Conservation (phyloP, 2,888 invertebrate genomes). For the Balanococcus diminutus region DNA sequence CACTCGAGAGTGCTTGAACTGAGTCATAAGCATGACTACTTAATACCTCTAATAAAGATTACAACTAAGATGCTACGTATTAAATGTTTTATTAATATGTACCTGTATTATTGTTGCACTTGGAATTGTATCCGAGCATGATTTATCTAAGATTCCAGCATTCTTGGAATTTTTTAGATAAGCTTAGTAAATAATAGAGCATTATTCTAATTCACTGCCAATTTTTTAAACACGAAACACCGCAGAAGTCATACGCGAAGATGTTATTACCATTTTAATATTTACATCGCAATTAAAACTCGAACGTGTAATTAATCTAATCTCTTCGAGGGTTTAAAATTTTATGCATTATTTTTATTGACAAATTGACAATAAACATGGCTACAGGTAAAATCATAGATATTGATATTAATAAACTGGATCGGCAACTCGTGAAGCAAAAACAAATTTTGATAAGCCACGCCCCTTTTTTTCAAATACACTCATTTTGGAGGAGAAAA, state of each 20-base stretch:
- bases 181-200: not conserved
- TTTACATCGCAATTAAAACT: not conserved
- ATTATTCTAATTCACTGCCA: not conserved
- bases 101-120: not conserved
- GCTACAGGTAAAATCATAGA: constrained; percentile 6
- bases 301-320: not conserved
- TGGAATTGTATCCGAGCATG: not conserved
- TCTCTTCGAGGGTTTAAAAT: not conserved
- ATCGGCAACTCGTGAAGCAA: too few relatives aligned
- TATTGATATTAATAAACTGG: too few relatives aligned
- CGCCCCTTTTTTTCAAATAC: too few relatives aligned
- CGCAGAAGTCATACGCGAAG: not conserved
- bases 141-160: constrained; percentile 14
- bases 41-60: not conserved
- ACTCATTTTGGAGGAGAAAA: too few relatives aligned
- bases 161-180: constrained; percentile 9
- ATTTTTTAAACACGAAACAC: not conserved
- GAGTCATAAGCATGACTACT: not conserved
- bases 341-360: not conserved
- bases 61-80: not conserved
- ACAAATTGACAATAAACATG: not conserved
- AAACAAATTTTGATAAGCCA: too few relatives aligned
- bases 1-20: not conserved
- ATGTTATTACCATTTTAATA: not conserved
- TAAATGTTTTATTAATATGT: not conserved